Percentiles rank a stretch among this genome's conserved stretches.
phyloP scores from a whole-genome alignment of 2,113 vertebrate genomes.

The Sinocyclocheilus rhinocerous region DNA sequence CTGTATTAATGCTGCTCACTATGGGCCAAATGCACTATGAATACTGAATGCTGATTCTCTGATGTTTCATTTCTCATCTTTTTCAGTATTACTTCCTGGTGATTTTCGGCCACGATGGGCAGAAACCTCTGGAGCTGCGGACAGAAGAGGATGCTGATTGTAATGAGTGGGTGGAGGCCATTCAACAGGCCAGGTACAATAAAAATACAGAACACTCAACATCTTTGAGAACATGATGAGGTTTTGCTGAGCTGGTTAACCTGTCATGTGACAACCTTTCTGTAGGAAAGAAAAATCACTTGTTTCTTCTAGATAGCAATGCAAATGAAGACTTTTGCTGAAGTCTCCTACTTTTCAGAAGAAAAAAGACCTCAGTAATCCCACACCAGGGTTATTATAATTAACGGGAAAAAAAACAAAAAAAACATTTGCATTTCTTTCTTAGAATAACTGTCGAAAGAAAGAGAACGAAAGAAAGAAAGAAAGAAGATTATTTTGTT shows the following conservation, averaged over 20 bases:
- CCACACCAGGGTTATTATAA: too few species aligned
- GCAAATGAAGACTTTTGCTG: not conserved
- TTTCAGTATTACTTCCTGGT: slow-evolving; percentile 93
- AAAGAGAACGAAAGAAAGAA: too few species aligned
- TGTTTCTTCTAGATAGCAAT: not conserved
- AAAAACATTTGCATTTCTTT: not conserved
- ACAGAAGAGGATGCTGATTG: slow-evolving; percentile 90
- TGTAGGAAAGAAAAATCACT: not conserved
- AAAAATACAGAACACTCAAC: not conserved
- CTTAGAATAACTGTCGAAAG: not conserved
- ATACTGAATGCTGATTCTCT: not conserved
- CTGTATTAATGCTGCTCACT: not conserved
- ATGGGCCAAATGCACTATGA: not conserved
- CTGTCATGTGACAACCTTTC: not conserved
- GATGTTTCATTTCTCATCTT: slow-evolving; percentile 16
- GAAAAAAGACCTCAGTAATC: not conserved
- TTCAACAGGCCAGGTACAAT: slow-evolving; percentile 92
- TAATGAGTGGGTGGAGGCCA: slow-evolving; percentile 93
- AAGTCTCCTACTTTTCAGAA: not conserved
- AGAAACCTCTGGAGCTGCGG: slow-evolving; percentile 93
- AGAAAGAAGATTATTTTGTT: too few species aligned
- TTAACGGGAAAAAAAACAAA: not conserved
- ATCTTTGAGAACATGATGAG: not conserved
- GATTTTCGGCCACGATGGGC: slow-evolving; percentile 93
- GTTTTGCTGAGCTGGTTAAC: not conserved